Percentiles rank a stretch among this genome's conserved stretches.
Conservation (phyloP, 2,797 vertebrate species). For the Apogon talboti region DNA sequence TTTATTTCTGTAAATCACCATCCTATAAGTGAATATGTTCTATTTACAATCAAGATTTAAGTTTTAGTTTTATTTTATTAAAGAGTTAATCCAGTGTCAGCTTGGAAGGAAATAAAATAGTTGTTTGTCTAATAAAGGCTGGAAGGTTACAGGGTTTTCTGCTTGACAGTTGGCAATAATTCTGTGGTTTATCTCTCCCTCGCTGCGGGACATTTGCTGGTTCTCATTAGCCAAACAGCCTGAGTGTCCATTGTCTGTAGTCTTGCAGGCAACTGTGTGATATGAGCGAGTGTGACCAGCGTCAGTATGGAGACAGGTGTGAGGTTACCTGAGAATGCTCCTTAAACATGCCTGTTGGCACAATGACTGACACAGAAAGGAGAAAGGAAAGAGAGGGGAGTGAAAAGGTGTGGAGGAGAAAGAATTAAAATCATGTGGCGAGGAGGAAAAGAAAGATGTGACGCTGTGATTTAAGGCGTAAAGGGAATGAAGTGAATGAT, state of each 20-base stretch:
- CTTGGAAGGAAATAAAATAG: not conserved
- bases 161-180: not conserved
- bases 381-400: constrained; percentile 35
- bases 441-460: constrained; percentile 1
- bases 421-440: not conserved
- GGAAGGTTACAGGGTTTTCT: not conserved
- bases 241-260: constrained; percentile 16
- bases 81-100: no score
- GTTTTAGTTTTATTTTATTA: no score
- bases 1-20: no score
- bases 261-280: constrained; percentile 32
- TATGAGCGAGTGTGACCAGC: constrained; percentile 9
- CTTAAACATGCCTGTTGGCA: constrained; percentile 54
- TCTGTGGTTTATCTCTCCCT: constrained; percentile 4
- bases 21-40: no score
- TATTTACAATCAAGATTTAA: no score
- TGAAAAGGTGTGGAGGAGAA: constrained; percentile 5
- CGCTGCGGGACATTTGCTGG: constrained; percentile 7
- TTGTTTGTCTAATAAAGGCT: not conserved
- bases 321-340: constrained; percentile 64
- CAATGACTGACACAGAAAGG: constrained; percentile 36
- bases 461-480: not conserved
- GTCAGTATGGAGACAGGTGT: constrained; percentile 53
- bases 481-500: constrained; percentile 16
- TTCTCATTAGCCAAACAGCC: constrained; percentile 12